These are phyloP conservation scores for Pyrgilauda ruficollis DNA, from an alignment of 2,113 vertebrate species.

Conservation along the genomic window DNA sequence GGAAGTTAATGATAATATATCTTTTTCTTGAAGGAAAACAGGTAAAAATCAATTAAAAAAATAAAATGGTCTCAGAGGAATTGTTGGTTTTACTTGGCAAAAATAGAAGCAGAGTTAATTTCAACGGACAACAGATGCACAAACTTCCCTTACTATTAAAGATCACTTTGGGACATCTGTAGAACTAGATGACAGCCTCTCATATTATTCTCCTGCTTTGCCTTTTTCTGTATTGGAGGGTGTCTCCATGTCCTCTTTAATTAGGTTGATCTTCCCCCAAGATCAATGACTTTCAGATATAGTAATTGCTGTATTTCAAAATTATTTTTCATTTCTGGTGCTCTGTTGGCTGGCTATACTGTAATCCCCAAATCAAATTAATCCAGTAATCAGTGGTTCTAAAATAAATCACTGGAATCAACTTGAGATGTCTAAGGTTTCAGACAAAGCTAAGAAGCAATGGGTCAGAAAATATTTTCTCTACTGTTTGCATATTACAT, in stretches of 20 bases:
- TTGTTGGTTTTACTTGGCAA: background rate
- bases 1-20: background rate
- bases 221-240: background rate
- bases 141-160: background rate
- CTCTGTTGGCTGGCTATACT: background rate
- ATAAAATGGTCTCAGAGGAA: background rate
- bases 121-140: background rate
- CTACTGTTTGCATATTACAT: background rate
- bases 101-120: background rate
- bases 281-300: background rate
- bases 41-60: background rate
- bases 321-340: background rate
- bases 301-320: background rate
- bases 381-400: background rate
- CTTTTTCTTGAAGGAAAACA: background rate
- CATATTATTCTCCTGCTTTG: background rate
- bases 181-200: background rate
- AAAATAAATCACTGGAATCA: conserved; percentile 12
- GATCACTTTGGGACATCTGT: background rate
- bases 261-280: background rate
- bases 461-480: background rate
- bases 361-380: background rate
- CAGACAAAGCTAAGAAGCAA: background rate
- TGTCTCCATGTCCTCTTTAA: background rate
- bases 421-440: background rate